A percentile compares a stretch with the other conserved stretches of the same genome.
Conservation (phyloP, 2,888 invertebrate genomes). For the Pandemis cinnamomeana region DNA sequence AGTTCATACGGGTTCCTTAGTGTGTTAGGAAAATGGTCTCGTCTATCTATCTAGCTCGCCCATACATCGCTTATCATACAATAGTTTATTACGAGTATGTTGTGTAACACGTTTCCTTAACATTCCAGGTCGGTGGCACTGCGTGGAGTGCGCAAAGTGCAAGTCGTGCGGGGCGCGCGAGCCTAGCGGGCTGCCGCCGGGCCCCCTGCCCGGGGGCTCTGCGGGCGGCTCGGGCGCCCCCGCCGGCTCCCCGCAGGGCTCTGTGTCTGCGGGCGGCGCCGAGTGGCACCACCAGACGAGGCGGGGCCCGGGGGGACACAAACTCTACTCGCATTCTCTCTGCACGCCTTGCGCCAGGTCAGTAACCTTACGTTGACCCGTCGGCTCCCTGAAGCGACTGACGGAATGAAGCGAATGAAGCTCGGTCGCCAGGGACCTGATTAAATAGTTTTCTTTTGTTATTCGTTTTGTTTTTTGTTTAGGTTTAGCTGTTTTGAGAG, state of each 20-base stretch:
- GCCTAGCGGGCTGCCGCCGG: constrained; percentile 66
- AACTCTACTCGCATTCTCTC: constrained; percentile 84
- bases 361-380: constrained; percentile 49
- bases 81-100: too few relatives aligned
- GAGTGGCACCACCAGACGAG: constrained; percentile 82
- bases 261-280: constrained; percentile 46
- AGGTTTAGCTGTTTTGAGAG: neutral
- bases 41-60: too few relatives aligned
- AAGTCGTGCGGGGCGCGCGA: constrained; percentile 85
- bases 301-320: constrained; percentile 78
- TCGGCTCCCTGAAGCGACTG: neutral
- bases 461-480: constrained; percentile 10
- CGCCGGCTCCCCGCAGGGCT: constrained; percentile 44
- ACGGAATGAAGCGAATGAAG: neutral
- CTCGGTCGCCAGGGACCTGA: neutral
- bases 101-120: neutral
- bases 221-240: constrained; percentile 35
- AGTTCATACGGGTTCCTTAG: too few relatives aligned
- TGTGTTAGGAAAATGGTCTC: too few relatives aligned
- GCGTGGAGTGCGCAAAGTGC: constrained; percentile 90
- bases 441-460: constrained; percentile 7
- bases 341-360: constrained; percentile 89
- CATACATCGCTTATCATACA: too few relatives aligned
- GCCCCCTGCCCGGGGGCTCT: constrained; percentile 42
- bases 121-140: constrained; percentile 91